phyloP scores from a whole-genome alignment of 2,113 vertebrate species.

The Riparia riparia region DNA sequence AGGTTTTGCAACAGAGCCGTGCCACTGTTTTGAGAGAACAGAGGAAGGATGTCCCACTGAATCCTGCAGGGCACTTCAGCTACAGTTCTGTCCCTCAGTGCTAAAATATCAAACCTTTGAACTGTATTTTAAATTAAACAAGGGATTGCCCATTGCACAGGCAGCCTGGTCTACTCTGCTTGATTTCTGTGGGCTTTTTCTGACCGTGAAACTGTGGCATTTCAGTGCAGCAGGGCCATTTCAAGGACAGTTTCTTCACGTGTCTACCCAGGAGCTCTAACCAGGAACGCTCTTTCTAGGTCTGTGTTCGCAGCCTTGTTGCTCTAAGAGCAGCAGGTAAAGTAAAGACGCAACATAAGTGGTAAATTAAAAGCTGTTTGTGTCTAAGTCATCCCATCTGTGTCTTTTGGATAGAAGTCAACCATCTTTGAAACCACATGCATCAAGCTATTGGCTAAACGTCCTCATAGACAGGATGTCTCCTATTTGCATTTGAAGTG shows the following conservation, averaged over 20 bases:
- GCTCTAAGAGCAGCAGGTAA: slow-evolving; percentile 73
- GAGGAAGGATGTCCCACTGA: not conserved
- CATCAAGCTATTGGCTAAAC: slow-evolving; percentile 79
- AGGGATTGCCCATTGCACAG: not conserved
- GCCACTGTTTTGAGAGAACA: not conserved
- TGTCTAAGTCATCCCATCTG: slow-evolving; percentile 83
- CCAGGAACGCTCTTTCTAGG: slow-evolving; percentile 68
- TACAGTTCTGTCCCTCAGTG: not conserved
- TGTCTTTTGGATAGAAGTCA: slow-evolving; percentile 79
- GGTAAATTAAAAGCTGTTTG: slow-evolving; percentile 79
- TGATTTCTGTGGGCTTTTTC: not conserved
- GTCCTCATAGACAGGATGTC: slow-evolving; percentile 79
- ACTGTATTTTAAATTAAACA: slow-evolving; percentile 23
- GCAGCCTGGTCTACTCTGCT: not conserved
- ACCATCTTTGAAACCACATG: slow-evolving; percentile 75
- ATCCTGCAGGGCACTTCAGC: not conserved
- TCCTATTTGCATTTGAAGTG: slow-evolving; percentile 80
- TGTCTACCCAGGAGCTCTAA: slow-evolving; percentile 16
- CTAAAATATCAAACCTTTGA: not conserved
- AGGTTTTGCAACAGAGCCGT: not conserved
- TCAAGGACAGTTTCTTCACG: not conserved
- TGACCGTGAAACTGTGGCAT: not conserved
- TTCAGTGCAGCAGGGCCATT: not conserved
- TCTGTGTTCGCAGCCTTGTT: slow-evolving; percentile 48
- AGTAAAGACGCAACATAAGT: slow-evolving; percentile 68